Percentiles rank a stretch among this genome's conserved stretches.
Conservation (phyloP, 2,888 invertebrate genomes). For the Apodemia duryi region DNA sequence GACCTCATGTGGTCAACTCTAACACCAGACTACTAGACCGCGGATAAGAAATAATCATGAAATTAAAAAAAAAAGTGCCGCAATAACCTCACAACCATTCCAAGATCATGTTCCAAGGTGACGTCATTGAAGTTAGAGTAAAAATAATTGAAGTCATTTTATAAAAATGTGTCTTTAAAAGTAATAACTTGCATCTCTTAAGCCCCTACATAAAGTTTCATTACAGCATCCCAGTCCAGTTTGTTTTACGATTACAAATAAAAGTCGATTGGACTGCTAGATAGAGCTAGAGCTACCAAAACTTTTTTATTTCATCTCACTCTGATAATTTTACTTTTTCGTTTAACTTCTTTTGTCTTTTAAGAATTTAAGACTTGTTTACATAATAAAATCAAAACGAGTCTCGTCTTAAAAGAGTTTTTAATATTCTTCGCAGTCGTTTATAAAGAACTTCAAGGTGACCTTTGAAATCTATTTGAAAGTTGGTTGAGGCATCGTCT, state of each 20-base stretch:
- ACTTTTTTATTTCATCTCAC: conserved; percentile 14
- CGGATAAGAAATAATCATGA: too few species aligned
- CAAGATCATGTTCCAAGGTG: too few species aligned
- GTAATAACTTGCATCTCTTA: conserved; percentile 20
- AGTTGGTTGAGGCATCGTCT: too few species aligned
- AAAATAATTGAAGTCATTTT: conserved; percentile 8
- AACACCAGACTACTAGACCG: too few species aligned
- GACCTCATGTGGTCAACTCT: too few species aligned
- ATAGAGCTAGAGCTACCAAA: conserved; percentile 4
- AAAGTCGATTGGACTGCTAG: conserved; percentile 17
- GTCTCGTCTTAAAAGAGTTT: not conserved
- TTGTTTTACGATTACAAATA: conserved; percentile 26
- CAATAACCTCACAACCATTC: too few species aligned
- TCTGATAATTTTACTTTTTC: conserved; percentile 5
- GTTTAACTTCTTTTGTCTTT: conserved; percentile 41
- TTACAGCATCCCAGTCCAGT: conserved; percentile 19
- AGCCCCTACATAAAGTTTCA: conserved; percentile 15
- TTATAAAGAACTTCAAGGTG: not conserved
- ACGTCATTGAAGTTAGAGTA: not conserved
- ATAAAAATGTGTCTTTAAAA: conserved; percentile 9
- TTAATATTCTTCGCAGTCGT: not conserved
- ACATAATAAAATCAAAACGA: conserved; percentile 24
- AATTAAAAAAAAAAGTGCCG: too few species aligned
- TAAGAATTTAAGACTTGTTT: conserved; percentile 51
- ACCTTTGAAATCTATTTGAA: too few species aligned